Conservation (phyloP, 2,888 invertebrate species). For the Aphodius granarius region DNA sequence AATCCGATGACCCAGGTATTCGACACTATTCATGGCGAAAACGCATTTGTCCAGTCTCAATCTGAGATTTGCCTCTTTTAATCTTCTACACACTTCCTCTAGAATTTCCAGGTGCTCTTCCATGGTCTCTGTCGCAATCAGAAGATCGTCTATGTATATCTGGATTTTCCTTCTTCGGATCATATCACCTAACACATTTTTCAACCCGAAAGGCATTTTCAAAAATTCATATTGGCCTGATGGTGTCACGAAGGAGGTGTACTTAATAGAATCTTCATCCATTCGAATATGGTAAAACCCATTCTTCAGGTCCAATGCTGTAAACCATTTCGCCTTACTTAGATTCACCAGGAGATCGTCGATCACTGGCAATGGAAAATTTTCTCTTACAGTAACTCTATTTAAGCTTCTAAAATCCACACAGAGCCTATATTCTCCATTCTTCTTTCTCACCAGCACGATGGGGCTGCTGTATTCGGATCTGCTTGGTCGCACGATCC, state of each 20-base stretch:
- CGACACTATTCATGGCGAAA: too few species aligned
- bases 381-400: background rate
- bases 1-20: background rate
- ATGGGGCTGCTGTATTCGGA: conserved; percentile 28
- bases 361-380: conserved; percentile 14
- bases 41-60: too few species aligned
- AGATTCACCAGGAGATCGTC: background rate
- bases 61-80: too few species aligned
- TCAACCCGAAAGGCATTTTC: conserved; percentile 38
- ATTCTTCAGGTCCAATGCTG: conserved; percentile 16
- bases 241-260: conserved; percentile 17
- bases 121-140: conserved; percentile 25
- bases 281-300: conserved; percentile 19
- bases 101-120: conserved; percentile 26
- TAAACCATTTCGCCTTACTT: conserved; percentile 1
- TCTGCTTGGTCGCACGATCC: conserved; percentile 23
- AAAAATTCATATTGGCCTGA: conserved; percentile 37
- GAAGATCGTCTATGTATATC: conserved; percentile 31
- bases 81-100: too few species aligned
- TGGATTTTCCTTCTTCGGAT: conserved; percentile 17
- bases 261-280: conserved; percentile 10
- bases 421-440: conserved; percentile 3
- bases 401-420: conserved; percentile 15
- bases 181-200: conserved; percentile 29
- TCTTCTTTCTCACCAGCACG: conserved; percentile 22